A percentile compares a stretch with the other conserved stretches of the same genome.
Evolutionary conservation across 2,113 vertebrate genomes (phyloP).

Genomic region (Sclerurus mexicanus): DNA sequence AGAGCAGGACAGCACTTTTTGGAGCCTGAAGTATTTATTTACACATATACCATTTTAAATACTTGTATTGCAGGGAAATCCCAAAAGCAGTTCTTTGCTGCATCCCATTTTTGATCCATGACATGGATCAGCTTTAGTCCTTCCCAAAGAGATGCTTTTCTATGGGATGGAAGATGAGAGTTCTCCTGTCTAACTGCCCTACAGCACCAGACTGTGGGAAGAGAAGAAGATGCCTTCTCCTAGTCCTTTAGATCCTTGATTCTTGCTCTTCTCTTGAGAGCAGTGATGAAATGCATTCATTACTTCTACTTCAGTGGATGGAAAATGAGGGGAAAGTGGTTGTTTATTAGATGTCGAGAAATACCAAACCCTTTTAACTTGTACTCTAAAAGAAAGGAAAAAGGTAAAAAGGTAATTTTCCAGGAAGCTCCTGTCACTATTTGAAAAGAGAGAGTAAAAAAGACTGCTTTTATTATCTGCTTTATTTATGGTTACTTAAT

Average conservation of each 20-base stretch:
- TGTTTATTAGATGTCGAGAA: constrained; percentile 65
- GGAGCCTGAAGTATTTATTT: not conserved
- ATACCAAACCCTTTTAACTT: constrained; percentile 71
- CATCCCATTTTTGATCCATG: not conserved
- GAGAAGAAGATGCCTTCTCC: not conserved
- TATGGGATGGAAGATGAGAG: not conserved
- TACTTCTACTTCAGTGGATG: constrained; percentile 33
- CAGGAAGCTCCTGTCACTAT: constrained; percentile 61
- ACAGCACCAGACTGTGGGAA: not conserved
- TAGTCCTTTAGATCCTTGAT: not conserved
- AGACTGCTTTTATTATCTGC: constrained; percentile 60
- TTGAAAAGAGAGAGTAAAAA: constrained; percentile 54
- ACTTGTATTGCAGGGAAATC: not conserved
- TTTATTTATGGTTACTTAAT: constrained; percentile 69
- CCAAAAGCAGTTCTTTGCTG: not conserved
- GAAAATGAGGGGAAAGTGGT: constrained; percentile 66
- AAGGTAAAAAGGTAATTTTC: constrained; percentile 72
- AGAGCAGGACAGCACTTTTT: not conserved
- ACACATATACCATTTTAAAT: not conserved
- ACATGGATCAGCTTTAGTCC: accelerated
- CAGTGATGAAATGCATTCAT: constrained; percentile 66
- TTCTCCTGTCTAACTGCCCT: not conserved
- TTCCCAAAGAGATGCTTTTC: not conserved
- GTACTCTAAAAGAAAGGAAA: constrained; percentile 23
- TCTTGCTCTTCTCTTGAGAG: constrained; percentile 59